Percentiles rank a stretch among this genome's conserved stretches.
Conservation (phyloP, 2,888 invertebrate species). For the Tillus elongatus region DNA sequence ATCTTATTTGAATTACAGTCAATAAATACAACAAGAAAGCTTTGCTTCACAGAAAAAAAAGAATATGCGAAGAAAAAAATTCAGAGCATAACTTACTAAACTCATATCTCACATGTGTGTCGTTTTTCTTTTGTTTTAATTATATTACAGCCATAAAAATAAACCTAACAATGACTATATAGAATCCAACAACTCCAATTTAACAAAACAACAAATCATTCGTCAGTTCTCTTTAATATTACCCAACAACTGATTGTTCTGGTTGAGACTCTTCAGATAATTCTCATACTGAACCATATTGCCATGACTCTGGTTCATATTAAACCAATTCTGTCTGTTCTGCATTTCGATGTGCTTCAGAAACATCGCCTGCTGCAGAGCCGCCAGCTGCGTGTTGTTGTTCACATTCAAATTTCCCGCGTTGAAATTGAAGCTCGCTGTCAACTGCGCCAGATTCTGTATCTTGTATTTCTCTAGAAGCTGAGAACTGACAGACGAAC, state of each 20-base stretch:
- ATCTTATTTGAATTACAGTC: no score
- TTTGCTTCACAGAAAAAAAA: no score
- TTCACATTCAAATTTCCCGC: conserved; percentile 19
- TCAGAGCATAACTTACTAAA: no score
- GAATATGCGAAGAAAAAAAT: no score
- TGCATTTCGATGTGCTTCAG: conserved; percentile 39
- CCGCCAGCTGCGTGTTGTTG: conserved; percentile 28
- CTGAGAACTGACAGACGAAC: conserved; percentile 27
- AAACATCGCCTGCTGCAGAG: conserved; percentile 39
- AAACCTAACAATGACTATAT: background rate
- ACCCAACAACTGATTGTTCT: conserved; percentile 24
- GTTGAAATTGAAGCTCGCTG: conserved; percentile 38
- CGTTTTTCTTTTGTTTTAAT: no score
- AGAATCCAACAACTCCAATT: no score
- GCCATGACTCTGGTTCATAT: conserved; percentile 29
- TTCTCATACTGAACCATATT: conserved; percentile 39
- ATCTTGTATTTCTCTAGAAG: conserved; percentile 40
- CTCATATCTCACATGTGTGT: no score
- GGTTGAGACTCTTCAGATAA: conserved; percentile 36
- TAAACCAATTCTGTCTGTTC: conserved; percentile 38
- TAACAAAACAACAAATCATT: conserved; percentile 1
- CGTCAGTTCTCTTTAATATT: conserved; percentile 32
- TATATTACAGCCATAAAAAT: no score
- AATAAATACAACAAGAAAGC: no score
- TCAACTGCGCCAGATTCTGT: conserved; percentile 39